These are phyloP conservation scores for Cataglyphis livida DNA, from an alignment of 2,888 invertebrate genomes.

Conservation along the genomic window DNA sequence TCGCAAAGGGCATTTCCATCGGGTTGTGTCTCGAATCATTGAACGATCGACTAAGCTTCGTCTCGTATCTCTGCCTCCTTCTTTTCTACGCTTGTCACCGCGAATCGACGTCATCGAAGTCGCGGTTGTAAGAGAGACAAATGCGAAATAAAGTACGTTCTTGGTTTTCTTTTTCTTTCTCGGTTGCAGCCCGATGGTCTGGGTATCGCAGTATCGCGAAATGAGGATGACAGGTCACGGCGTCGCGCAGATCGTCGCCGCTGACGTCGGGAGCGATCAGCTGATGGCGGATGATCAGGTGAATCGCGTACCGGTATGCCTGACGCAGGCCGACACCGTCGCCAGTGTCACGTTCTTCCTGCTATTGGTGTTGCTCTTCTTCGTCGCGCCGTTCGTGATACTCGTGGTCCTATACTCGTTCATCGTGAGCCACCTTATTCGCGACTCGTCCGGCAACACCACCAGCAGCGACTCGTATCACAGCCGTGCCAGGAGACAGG, in stretches of 20 bases:
- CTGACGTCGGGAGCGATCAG: conserved; percentile 75
- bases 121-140: neutral
- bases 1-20: neutral
- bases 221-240: conserved; percentile 71
- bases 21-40: conserved; percentile 22
- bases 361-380: conserved; percentile 91
- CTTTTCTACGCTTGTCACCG: conserved; percentile 38
- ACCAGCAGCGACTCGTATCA: conserved; percentile 91
- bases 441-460: conserved; percentile 88
- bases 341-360: conserved; percentile 94
- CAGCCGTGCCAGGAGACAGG: conserved; percentile 91
- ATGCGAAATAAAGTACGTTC: conserved; percentile 2
- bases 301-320: conserved; percentile 89
- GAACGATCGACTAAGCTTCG: conserved; percentile 22
- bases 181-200: conserved; percentile 91
- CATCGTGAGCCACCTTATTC: conserved; percentile 94
- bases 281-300: conserved; percentile 81
- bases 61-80: conserved; percentile 45
- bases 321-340: conserved; percentile 91
- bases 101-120: neutral
- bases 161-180: conserved; percentile 53
- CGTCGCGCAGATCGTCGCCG: conserved; percentile 7
- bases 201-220: conserved; percentile 82
- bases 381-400: conserved; percentile 92
- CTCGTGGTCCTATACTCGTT: conserved; percentile 93